Percentiles rank a stretch among this genome's conserved stretches.
phyloP scores from a whole-genome alignment of 2,113 vertebrate species.

The Phalacrocorax pelagicus region DNA sequence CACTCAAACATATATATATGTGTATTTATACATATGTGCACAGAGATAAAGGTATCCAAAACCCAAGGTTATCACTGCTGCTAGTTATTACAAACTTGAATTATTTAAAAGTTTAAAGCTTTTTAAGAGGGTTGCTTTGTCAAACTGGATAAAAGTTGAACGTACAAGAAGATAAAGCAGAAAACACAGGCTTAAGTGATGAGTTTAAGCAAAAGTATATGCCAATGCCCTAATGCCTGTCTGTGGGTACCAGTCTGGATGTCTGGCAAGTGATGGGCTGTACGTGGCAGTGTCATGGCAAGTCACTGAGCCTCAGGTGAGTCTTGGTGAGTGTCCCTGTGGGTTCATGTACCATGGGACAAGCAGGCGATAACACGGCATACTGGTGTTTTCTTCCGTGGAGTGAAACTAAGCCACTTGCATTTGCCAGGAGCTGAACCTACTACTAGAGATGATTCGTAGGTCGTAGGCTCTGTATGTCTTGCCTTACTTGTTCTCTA shows the following conservation, averaged over 20 bases:
- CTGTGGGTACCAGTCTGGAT: background rate
- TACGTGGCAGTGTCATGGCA: background rate
- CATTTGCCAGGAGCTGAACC: background rate
- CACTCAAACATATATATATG: background rate
- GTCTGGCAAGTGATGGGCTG: background rate
- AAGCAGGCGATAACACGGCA: background rate
- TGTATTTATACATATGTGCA: background rate
- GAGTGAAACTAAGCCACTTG: background rate
- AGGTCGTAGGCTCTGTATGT: background rate
- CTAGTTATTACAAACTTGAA: background rate
- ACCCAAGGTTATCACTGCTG: background rate
- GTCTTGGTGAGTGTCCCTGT: background rate
- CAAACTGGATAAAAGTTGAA: background rate
- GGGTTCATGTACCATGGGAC: fast-evolving
- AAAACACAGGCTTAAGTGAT: background rate
- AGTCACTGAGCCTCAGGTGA: background rate
- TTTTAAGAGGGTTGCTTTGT: background rate
- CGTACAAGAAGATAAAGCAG: background rate
- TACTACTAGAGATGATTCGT: background rate
- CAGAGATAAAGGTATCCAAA: background rate
- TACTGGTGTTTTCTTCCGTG: background rate
- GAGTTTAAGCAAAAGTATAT: background rate
- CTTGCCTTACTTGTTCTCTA: background rate
- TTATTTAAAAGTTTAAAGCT: background rate
- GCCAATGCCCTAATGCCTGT: background rate